Conservation (phyloP, 2,113 vertebrate genomes). For the Chascanopsetta lugubris region DNA sequence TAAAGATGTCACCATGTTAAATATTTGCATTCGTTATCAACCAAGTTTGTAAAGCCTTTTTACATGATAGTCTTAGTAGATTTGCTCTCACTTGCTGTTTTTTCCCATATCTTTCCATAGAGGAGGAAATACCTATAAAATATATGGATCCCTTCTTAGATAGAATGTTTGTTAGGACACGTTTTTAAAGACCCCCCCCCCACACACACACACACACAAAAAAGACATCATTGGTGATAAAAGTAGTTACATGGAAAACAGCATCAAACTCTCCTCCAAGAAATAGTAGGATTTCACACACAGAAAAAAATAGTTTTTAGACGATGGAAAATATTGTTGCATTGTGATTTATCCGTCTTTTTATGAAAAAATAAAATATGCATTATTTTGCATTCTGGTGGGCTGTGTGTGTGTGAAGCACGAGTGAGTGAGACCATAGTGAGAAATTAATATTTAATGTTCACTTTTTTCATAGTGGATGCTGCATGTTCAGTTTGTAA, state of each 20-base stretch:
- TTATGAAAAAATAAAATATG: conserved; percentile 74
- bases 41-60: conserved; percentile 73
- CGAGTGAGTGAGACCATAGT: conserved; percentile 1
- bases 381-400: conserved; percentile 55
- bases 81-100: conserved; percentile 58
- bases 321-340: conserved; percentile 65
- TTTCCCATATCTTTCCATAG: conserved; percentile 58
- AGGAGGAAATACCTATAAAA: conserved; percentile 31
- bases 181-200: too few relatives aligned
- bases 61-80: conserved; percentile 64
- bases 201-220: too few relatives aligned
- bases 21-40: conserved; percentile 54
- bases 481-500: conserved; percentile 5
- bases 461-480: conserved; percentile 24
- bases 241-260: conserved; percentile 53
- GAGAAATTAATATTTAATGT: conserved; percentile 59
- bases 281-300: conserved; percentile 61
- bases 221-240: conserved; percentile 56
- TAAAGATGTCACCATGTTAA: conserved; percentile 57
- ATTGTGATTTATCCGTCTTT: conserved; percentile 76
- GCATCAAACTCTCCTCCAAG: conserved; percentile 41
- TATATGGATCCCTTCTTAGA: conserved; percentile 47
- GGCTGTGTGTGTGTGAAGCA: conserved; percentile 24
- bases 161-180: conserved; percentile 55
- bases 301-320: conserved; percentile 68